A percentile compares a stretch with the other conserved stretches of the same genome.
Evolutionary conservation across 2,797 vertebrate genomes (phyloP).

Genomic region (Acipenser transmontanus): DNA sequence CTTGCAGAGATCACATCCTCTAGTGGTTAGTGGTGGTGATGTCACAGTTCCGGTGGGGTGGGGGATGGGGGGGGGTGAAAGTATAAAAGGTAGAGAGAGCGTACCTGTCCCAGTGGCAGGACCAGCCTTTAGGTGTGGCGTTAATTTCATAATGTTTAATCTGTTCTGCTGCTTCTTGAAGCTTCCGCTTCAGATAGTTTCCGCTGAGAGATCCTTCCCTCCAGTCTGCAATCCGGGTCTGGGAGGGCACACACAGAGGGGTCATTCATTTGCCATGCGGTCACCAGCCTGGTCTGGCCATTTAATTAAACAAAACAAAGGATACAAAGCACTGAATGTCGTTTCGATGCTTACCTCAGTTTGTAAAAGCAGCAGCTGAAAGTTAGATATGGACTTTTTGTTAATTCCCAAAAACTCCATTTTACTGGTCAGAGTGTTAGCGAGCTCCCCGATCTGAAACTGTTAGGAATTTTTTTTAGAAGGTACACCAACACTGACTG

Average conservation of each 20-base stretch:
- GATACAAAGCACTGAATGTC: too few species aligned
- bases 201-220: slow-evolving; percentile 95
- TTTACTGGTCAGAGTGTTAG: slow-evolving; percentile 94
- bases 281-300: too few species aligned
- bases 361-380: slow-evolving; percentile 93
- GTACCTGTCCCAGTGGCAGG: slow-evolving; percentile 99
- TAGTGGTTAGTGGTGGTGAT: slow-evolving; percentile 50
- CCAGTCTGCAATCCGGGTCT: slow-evolving; percentile 98
- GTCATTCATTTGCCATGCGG: too few species aligned
- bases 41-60: slow-evolving; percentile 49
- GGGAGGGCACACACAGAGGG: slow-evolving; percentile 1
- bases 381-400: slow-evolving; percentile 94
- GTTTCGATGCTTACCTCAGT: slow-evolving; percentile 76
- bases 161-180: slow-evolving; percentile 97
- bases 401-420: slow-evolving; percentile 96
- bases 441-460: slow-evolving; percentile 98
- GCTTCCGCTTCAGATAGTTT: slow-evolving; percentile 94
- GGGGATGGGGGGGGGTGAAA: slow-evolving; percentile 42
- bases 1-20: slow-evolving; percentile 56
- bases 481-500: not conserved
- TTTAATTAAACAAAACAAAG: too few species aligned
- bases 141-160: slow-evolving; percentile 99
- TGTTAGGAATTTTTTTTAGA: slow-evolving; percentile 36
- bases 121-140: slow-evolving; percentile 99
- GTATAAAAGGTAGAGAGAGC: slow-evolving; percentile 83